A percentile compares a stretch with the other conserved stretches of the same genome.
Evolutionary conservation across 2,797 vertebrate genomes (phyloP).

Genomic region (Pantherophis alleghaniensis): DNA sequence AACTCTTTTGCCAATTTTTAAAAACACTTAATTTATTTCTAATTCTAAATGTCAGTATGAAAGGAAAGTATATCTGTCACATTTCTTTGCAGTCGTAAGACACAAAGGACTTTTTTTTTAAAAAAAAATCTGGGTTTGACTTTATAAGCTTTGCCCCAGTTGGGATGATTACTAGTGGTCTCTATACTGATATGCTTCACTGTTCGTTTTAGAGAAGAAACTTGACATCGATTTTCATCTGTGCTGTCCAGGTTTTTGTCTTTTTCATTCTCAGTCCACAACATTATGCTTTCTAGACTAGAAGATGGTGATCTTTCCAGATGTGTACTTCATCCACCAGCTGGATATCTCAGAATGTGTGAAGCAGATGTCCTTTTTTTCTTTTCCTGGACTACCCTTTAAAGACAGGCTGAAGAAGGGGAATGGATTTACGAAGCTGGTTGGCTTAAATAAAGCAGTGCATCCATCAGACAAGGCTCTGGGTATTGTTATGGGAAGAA

Average conservation of each 20-base stretch:
- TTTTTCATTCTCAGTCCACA: conserved; percentile 23
- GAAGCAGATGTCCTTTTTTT: conserved; percentile 48
- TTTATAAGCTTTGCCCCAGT: neutral
- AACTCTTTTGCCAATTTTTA: neutral
- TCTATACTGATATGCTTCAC: neutral
- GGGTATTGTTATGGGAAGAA: conserved; percentile 57
- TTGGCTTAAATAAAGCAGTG: conserved; percentile 43
- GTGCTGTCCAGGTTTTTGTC: neutral
- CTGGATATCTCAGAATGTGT: conserved; percentile 53
- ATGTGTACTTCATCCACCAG: conserved; percentile 28
- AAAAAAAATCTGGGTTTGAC: neutral
- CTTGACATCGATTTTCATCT: conserved; percentile 40
- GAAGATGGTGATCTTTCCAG: conserved; percentile 52
- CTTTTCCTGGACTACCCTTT: neutral
- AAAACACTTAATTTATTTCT: neutral
- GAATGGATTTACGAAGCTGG: conserved; percentile 25
- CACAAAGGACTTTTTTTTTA: neutral
- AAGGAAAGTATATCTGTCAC: neutral
- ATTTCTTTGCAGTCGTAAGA: neutral
- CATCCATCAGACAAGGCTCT: conserved; percentile 55
- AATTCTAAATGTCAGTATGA: neutral
- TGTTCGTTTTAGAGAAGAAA: conserved; percentile 42
- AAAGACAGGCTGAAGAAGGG: conserved; percentile 16
- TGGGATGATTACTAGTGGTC: conserved; percentile 15
- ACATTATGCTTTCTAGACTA: conserved; percentile 24